Percentiles rank a stretch among this genome's conserved stretches.
Evolutionary conservation across 2,113 vertebrate species (phyloP).

Genomic region (Chascanopsetta lugubris): DNA sequence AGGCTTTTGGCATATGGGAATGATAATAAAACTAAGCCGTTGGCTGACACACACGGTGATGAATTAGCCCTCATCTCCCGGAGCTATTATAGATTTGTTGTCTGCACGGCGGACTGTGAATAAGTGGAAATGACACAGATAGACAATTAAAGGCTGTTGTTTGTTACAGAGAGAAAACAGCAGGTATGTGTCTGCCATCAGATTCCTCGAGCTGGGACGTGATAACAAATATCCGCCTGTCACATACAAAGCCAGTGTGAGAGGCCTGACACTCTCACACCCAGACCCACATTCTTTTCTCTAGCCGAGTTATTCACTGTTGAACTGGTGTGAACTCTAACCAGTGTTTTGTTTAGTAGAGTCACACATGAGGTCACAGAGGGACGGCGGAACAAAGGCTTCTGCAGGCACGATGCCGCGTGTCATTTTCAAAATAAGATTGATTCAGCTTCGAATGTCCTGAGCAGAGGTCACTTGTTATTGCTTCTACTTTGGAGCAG

Average conservation of each 20-base stretch:
- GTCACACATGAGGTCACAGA: neutral
- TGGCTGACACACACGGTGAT: constrained; percentile 50
- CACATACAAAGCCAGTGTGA: neutral
- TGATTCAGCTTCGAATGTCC: constrained; percentile 3
- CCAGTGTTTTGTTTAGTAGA: neutral
- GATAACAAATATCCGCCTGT: neutral
- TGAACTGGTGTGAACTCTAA: constrained; percentile 1
- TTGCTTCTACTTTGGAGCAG: neutral
- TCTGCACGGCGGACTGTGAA: constrained; percentile 38
- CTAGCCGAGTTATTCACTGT: neutral
- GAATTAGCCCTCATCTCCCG: constrained; percentile 50
- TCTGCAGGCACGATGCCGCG: too few species aligned
- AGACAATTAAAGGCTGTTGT: constrained; percentile 53
- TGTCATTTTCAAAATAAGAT: neutral
- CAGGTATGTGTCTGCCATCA: constrained; percentile 22
- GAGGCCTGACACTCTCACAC: neutral
- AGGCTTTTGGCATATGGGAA: constrained; percentile 51
- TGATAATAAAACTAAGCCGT: constrained; percentile 48
- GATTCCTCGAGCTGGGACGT: constrained; percentile 1
- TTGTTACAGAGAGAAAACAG: constrained; percentile 34
- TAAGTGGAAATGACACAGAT: constrained; percentile 51
- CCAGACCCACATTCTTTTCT: neutral
- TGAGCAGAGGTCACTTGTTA: constrained; percentile 3
- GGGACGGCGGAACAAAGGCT: neutral
- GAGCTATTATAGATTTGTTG: constrained; percentile 58